A percentile compares a stretch with the other conserved stretches of the same genome.
Conservation (phyloP, 2,113 vertebrate genomes). For the Pollimyrus isidori region DNA sequence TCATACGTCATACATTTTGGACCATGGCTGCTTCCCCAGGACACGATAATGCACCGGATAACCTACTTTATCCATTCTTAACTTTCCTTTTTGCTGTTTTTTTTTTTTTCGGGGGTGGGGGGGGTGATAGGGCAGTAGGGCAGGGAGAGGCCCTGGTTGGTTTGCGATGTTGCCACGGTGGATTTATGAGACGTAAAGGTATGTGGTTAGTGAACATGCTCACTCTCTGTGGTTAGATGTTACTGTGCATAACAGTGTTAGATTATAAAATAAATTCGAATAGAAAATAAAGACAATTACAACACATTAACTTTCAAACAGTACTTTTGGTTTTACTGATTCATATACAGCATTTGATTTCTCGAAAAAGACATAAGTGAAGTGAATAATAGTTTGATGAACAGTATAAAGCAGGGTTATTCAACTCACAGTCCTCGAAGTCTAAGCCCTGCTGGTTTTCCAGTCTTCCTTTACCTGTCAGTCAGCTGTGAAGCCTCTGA, state of each 20-base stretch:
- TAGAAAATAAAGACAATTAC: neutral
- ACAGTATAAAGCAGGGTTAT: too few species aligned
- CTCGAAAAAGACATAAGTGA: neutral
- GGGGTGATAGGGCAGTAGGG: neutral
- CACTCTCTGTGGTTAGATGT: neutral
- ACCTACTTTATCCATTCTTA: neutral
- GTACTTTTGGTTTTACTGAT: neutral
- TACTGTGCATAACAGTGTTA: neutral
- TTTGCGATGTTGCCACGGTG: neutral
- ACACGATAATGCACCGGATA: neutral
- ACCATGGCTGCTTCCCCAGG: neutral
- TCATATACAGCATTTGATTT: neutral
- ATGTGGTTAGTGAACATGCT: neutral
- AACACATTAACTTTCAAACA: neutral
- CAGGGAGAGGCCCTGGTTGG: neutral
- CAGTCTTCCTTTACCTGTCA: too few species aligned
- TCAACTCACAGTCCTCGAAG: too few species aligned
- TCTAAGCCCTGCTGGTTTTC: too few species aligned
- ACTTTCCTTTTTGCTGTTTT: neutral
- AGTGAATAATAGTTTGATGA: neutral
- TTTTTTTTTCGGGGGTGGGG: too few species aligned
- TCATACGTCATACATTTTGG: conserved; percentile 3
- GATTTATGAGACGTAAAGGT: neutral
- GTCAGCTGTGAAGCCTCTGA: too few species aligned
- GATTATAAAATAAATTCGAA: too few species aligned